phyloP scores from a whole-genome alignment of 1,140 invertebrate species.

The Drosophila quadrilineata region DNA sequence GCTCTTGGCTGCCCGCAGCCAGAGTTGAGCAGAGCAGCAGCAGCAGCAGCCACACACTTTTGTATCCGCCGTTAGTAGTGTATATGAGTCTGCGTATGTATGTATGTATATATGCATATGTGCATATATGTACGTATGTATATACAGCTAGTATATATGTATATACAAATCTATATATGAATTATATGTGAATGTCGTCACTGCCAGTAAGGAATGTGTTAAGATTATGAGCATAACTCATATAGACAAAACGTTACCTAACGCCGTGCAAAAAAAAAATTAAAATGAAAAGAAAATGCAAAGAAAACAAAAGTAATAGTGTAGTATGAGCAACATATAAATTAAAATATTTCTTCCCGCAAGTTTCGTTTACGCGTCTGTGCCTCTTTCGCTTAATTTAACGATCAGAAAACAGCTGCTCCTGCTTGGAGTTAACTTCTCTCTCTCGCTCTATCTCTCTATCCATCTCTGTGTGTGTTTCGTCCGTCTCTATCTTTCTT shows the following conservation, averaged over 20 bases:
- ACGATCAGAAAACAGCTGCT: slow-evolving; percentile 64
- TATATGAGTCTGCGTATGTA: slow-evolving; percentile 25
- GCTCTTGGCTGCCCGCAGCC: slow-evolving; percentile 57
- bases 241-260: slow-evolving; percentile 74
- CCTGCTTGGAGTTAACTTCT: slow-evolving; percentile 10
- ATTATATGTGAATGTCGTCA: slow-evolving; percentile 35
- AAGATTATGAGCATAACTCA: slow-evolving; percentile 69
- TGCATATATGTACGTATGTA: slow-evolving; percentile 38
- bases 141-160: not conserved
- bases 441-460: not conserved
- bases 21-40: slow-evolving; percentile 25
- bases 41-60: slow-evolving; percentile 31
- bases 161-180: slow-evolving; percentile 4
- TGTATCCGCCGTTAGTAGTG: slow-evolving; percentile 21
- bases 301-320: slow-evolving; percentile 20
- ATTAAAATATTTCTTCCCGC: slow-evolving; percentile 15
- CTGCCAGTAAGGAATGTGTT: slow-evolving; percentile 60
- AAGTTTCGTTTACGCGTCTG: not conserved
- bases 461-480: slow-evolving; percentile 7
- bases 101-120: slow-evolving; percentile 44
- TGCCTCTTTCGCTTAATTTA: slow-evolving; percentile 10
- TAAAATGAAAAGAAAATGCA: slow-evolving; percentile 18
- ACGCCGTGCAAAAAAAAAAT: slow-evolving; percentile 60
- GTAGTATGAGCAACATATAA: slow-evolving; percentile 9
- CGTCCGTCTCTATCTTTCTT: no score